Percentiles rank a stretch among this genome's conserved stretches.
These are phyloP conservation scores for Xestobium rufovillosum DNA, from an alignment of 2,888 invertebrate genomes.

Conservation along the genomic window DNA sequence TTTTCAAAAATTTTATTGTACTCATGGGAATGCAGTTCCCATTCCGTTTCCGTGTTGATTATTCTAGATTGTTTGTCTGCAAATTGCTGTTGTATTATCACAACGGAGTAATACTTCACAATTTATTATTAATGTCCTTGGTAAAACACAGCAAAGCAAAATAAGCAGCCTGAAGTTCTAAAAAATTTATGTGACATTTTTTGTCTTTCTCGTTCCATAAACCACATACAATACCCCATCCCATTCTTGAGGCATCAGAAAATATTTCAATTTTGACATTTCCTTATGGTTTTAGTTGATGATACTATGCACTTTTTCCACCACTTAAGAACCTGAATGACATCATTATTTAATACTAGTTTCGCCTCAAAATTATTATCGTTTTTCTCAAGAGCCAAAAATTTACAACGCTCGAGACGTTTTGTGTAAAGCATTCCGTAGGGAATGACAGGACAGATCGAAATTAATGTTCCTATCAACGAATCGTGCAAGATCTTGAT, in stretches of 20 bases:
- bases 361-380: constrained; percentile 8
- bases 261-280: constrained; percentile 6
- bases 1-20: constrained; percentile 7
- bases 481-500: constrained; percentile 8
- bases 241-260: constrained; percentile 5
- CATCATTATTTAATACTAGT: background rate
- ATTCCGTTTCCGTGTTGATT: background rate
- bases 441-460: constrained; percentile 9
- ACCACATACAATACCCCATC: constrained; percentile 3
- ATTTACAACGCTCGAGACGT: constrained; percentile 3
- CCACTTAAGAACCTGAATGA: constrained; percentile 5
- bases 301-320: constrained; percentile 5
- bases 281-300: no score
- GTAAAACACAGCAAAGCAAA: constrained; percentile 2
- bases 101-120: background rate
- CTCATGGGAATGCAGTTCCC: constrained; percentile 4
- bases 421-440: constrained; percentile 9
- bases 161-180: constrained; percentile 7
- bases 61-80: background rate
- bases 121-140: constrained; percentile 1
- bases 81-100: constrained; percentile 4
- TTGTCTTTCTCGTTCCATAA: constrained; percentile 14
- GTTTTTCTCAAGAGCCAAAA: constrained; percentile 2
- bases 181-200: constrained; percentile 14
- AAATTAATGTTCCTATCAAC: constrained; percentile 6